These are phyloP conservation scores for Melanotaenia parkinsoni DNA, from an alignment of 2,797 vertebrate genomes.

Conservation along the genomic window DNA sequence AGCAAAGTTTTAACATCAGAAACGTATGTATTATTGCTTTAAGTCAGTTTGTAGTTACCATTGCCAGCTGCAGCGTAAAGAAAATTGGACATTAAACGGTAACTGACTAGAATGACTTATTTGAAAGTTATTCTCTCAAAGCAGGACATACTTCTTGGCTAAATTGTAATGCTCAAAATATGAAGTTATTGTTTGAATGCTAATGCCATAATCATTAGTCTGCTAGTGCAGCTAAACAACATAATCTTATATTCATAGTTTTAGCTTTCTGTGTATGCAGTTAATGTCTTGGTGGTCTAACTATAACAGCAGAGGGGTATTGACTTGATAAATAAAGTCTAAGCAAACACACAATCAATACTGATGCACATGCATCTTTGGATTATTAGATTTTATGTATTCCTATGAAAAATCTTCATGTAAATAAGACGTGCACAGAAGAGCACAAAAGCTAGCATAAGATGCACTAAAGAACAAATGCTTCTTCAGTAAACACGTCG, in stretches of 20 bases:
- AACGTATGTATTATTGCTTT: too few relatives aligned
- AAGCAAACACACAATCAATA: not conserved
- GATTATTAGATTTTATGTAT: not conserved
- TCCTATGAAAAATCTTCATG: not conserved
- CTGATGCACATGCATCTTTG: not conserved
- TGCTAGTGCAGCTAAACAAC: too few relatives aligned
- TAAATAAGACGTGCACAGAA: not conserved
- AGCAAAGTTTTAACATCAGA: too few relatives aligned
- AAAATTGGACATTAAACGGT: not conserved
- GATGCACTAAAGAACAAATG: not conserved
- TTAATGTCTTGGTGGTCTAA: not conserved
- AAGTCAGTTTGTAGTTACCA: not conserved
- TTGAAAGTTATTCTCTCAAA: too few relatives aligned
- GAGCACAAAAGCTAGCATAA: not conserved
- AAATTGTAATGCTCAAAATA: too few relatives aligned
- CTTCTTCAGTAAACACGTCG: not conserved
- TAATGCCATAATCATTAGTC: too few relatives aligned
- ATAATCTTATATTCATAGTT: too few relatives aligned
- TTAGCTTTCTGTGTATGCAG: not conserved
- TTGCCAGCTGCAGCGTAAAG: not conserved
- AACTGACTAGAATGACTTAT: too few relatives aligned
- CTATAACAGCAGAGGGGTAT: not conserved
- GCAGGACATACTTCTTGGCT: too few relatives aligned
- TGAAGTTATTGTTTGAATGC: too few relatives aligned
- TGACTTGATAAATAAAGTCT: not conserved